phyloP scores from a whole-genome alignment of 2,113 vertebrate species.

The Grammomys dolichurus region DNA sequence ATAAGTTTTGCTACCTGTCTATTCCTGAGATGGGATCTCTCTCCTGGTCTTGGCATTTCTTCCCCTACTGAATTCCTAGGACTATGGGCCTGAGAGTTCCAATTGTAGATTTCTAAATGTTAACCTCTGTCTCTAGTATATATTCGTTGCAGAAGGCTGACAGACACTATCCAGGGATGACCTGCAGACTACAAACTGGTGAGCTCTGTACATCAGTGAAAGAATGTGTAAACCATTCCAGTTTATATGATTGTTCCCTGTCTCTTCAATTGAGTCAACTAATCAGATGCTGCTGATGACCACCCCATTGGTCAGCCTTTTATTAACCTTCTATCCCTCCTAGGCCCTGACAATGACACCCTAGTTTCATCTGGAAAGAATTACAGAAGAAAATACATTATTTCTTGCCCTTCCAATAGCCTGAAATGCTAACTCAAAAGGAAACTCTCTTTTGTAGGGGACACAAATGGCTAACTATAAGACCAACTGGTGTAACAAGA shows the following conservation, averaged over 20 bases:
- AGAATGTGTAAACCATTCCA: not conserved
- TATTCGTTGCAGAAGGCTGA: not conserved
- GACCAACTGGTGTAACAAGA: not conserved
- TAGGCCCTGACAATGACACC: not conserved
- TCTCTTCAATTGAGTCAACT: too few species aligned
- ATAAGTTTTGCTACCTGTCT: not conserved
- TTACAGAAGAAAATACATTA: not conserved
- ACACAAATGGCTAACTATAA: not conserved
- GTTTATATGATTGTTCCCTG: not conserved
- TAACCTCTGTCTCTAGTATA: not conserved
- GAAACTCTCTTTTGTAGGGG: not conserved
- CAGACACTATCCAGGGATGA: not conserved
- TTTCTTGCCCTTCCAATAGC: not conserved
- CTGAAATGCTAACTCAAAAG: not conserved
- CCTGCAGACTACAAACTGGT: not conserved
- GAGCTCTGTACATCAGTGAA: not conserved
- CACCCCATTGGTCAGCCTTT: not conserved
- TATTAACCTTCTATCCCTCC: not conserved
- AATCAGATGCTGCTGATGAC: not conserved
- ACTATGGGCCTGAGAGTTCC: not conserved
- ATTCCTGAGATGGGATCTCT: not conserved
- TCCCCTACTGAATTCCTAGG: not conserved
- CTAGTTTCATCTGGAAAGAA: not conserved
- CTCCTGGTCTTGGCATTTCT: not conserved
- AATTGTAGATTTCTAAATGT: not conserved